These are phyloP conservation scores for Empidonax traillii DNA, from an alignment of 2,113 vertebrate genomes.

Conservation along the genomic window DNA sequence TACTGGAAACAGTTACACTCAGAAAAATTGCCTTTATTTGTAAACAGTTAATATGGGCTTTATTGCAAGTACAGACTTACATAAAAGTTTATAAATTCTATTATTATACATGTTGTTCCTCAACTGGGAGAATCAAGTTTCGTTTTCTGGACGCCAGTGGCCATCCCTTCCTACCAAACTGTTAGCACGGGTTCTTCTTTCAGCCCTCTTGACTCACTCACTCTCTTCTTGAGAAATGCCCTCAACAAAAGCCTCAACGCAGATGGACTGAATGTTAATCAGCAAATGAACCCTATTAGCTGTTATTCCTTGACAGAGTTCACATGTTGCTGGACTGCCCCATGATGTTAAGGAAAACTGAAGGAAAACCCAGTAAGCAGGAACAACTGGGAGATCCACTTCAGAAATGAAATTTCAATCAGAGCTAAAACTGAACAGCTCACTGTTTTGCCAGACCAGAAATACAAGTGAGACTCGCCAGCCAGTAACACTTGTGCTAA, in stretches of 20 bases:
- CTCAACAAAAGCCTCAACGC: fast-evolving
- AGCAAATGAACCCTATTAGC: neutral
- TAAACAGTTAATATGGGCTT: neutral
- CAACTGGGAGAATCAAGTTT: neutral
- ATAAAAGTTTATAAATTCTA: neutral
- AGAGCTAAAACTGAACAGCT: neutral
- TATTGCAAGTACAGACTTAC: neutral
- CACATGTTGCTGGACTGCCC: neutral
- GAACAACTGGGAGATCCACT: neutral
- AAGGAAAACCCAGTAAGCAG: neutral
- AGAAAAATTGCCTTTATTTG: neutral
- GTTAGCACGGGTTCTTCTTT: neutral
- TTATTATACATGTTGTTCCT: neutral
- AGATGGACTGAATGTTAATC: neutral
- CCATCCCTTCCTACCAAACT: neutral
- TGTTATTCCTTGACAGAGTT: neutral
- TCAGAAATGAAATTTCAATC: neutral
- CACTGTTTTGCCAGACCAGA: neutral
- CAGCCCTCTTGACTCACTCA: neutral
- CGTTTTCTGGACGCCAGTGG: neutral
- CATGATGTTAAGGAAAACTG: neutral
- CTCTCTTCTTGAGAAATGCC: neutral
- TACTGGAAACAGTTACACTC: neutral
- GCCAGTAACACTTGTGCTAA: neutral
- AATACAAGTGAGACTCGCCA: neutral